These are phyloP conservation scores for Callaeas wilsoni DNA, from an alignment of 2,113 vertebrate genomes.

Conservation along the genomic window DNA sequence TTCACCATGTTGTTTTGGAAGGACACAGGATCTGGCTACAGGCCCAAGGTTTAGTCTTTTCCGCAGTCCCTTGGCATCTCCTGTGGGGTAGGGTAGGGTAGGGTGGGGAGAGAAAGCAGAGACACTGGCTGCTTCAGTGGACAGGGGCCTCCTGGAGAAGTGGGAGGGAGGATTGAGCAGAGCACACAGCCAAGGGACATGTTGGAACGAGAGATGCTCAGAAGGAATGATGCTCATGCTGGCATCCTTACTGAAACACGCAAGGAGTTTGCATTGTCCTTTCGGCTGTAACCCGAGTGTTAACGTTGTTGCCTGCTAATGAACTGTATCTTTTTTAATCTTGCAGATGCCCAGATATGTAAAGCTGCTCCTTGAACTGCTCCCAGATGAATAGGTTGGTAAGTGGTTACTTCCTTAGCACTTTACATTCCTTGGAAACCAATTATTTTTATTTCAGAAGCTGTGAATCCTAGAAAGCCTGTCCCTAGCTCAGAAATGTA, in stretches of 20 bases:
- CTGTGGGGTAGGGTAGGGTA: too few species aligned
- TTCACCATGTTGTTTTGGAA: background rate
- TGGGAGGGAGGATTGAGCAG: background rate
- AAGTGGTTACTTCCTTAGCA: conserved; percentile 46
- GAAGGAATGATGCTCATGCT: background rate
- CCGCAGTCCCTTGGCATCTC: background rate
- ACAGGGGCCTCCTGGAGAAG: background rate
- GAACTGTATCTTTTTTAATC: background rate
- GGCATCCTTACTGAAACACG: background rate
- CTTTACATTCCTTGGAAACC: conserved; percentile 50
- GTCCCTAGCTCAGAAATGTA: background rate
- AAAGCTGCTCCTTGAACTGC: conserved; percentile 24
- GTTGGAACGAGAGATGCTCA: background rate
- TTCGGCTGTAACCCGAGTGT: background rate
- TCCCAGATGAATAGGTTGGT: background rate
- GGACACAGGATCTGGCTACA: background rate
- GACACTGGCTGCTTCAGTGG: background rate
- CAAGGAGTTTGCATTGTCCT: background rate
- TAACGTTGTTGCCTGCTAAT: background rate
- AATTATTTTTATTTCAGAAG: conserved; percentile 60
- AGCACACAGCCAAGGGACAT: background rate
- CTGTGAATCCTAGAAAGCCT: conserved; percentile 23
- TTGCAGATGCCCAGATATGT: background rate
- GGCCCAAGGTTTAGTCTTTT: rapidly evolving
- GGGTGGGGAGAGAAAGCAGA: background rate